phyloP scores from a whole-genome alignment of 2,797 vertebrate species.

The Fringilla coelebs region DNA sequence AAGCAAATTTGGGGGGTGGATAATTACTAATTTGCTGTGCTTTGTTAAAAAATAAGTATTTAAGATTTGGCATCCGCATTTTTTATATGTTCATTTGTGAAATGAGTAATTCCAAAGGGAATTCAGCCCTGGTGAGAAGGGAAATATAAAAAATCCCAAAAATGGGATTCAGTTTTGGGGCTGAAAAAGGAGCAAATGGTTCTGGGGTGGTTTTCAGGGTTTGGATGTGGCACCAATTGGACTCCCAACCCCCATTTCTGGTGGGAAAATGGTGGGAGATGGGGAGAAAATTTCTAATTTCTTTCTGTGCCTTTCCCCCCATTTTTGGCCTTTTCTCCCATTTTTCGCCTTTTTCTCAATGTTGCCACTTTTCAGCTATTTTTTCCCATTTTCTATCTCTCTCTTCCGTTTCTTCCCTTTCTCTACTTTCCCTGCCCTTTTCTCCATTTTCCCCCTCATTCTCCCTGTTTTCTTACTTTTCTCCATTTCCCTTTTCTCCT shows the following conservation, averaged over 20 bases:
- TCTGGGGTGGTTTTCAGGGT: not conserved
- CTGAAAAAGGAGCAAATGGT: not conserved
- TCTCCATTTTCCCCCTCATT: not conserved
- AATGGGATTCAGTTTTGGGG: fast-evolving
- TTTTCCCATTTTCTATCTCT: not conserved
- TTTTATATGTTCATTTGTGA: not conserved
- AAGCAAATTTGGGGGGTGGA: fast-evolving
- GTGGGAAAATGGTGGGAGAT: not conserved
- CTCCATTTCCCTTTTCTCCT: not conserved
- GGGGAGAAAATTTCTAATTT: not conserved
- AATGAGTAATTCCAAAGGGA: not conserved
- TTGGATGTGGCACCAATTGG: fast-evolving
- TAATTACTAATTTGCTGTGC: fast-evolving
- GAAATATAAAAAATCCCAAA: not conserved
- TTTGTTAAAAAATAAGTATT: not conserved
- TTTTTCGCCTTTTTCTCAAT: not conserved
- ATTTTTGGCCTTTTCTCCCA: not conserved
- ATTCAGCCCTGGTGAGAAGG: not conserved
- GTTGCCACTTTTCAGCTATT: not conserved
- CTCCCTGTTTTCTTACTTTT: not conserved
- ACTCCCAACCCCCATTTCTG: not conserved
- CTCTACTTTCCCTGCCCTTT: not conserved
- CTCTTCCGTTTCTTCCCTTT: not conserved
- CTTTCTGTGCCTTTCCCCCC: not conserved
- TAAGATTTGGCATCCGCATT: fast-evolving